Percentiles rank a stretch among this genome's conserved stretches.
Evolutionary conservation across 2,113 vertebrate genomes (phyloP).

Genomic region (Takifugu flavidus): DNA sequence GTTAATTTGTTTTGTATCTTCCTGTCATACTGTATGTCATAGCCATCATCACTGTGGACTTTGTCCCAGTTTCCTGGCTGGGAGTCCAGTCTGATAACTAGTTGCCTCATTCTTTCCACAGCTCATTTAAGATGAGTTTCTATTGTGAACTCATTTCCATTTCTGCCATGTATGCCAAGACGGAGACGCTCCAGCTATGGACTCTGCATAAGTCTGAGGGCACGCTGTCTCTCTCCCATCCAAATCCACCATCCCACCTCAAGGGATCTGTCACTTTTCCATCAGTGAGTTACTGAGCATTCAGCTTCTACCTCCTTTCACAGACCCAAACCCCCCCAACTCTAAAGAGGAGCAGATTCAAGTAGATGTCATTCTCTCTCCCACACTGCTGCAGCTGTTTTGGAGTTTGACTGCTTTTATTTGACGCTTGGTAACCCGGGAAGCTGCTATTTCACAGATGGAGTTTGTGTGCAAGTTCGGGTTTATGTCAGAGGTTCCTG

Average conservation of each 20-base stretch:
- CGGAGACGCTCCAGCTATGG: slow-evolving; percentile 34
- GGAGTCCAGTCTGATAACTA: slow-evolving; percentile 41
- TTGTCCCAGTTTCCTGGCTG: not conserved
- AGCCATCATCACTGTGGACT: too few relatives aligned
- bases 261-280: slow-evolving; percentile 64
- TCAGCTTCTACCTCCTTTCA: slow-evolving; percentile 36
- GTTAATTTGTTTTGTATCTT: too few relatives aligned
- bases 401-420: slow-evolving; percentile 63
- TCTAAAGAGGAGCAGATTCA: slow-evolving; percentile 42
- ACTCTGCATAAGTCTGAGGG: slow-evolving; percentile 51
- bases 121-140: slow-evolving; percentile 29
- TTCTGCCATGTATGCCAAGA: slow-evolving; percentile 46
- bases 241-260: slow-evolving; percentile 53
- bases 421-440: slow-evolving; percentile 55
- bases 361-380: slow-evolving; percentile 56
- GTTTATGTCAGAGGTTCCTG: slow-evolving; percentile 1
- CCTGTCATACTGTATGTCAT: too few relatives aligned
- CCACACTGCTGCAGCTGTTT: slow-evolving; percentile 50
- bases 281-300: slow-evolving; percentile 57
- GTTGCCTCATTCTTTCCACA: slow-evolving; percentile 19
- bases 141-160: slow-evolving; percentile 20
- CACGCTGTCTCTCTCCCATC: slow-evolving; percentile 45
- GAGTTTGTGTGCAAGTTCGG: slow-evolving; percentile 24
- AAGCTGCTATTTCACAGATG: slow-evolving; percentile 53
- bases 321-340: slow-evolving; percentile 22